These are phyloP conservation scores for Netelia virgata DNA, from an alignment of 2,888 invertebrate genomes.

Conservation along the genomic window DNA sequence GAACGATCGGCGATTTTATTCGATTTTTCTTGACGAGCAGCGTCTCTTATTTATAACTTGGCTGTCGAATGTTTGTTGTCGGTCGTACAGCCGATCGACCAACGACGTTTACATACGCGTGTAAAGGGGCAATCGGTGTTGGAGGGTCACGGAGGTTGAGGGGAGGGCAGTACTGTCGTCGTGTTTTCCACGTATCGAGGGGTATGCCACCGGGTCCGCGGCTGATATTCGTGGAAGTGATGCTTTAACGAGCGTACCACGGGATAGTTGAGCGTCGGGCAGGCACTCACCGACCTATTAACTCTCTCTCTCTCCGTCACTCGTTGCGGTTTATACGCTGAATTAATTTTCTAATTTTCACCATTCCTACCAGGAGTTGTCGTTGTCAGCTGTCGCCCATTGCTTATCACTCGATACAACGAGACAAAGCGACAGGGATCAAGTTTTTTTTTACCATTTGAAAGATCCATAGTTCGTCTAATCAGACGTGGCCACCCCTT, in stretches of 20 bases:
- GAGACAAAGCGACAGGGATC: neutral
- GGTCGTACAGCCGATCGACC: conserved; percentile 32
- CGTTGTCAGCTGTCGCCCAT: conserved; percentile 10
- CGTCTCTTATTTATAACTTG: conserved; percentile 28
- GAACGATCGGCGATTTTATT: too few relatives aligned
- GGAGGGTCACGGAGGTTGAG: conserved; percentile 8
- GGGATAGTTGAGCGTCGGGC: conserved; percentile 46
- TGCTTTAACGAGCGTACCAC: conserved; percentile 76
- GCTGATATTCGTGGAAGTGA: conserved; percentile 78
- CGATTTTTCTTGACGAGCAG: neutral
- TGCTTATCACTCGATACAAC: neutral
- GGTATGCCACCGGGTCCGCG: conserved; percentile 58
- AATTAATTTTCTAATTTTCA: conserved; percentile 59
- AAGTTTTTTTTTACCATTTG: neutral
- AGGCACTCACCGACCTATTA: conserved; percentile 43
- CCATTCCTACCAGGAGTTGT: conserved; percentile 13
- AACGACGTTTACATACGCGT: conserved; percentile 1
- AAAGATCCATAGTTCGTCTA: neutral
- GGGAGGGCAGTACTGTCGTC: conserved; percentile 5
- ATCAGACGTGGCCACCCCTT: neutral
- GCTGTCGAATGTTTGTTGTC: conserved; percentile 42
- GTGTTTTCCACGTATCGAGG: conserved; percentile 46
- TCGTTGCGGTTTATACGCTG: neutral
- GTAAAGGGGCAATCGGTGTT: conserved; percentile 10
- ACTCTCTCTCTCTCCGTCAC: conserved; percentile 24